Evolutionary conservation across 2,797 vertebrate genomes (phyloP).

Genomic region (Hydrophis major): DNA sequence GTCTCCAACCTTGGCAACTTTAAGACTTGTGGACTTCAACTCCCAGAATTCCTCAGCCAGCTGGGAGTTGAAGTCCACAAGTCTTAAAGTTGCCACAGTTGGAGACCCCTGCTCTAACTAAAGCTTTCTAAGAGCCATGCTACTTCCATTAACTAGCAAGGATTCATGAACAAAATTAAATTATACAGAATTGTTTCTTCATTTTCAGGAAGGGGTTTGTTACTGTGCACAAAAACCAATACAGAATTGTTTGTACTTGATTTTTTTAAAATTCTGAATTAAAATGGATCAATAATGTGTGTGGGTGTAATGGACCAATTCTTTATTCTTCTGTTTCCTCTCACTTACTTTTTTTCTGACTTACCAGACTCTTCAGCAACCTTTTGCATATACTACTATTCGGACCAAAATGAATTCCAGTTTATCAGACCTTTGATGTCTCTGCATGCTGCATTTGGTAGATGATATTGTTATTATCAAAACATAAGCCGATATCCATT

Average conservation of each 20-base stretch:
- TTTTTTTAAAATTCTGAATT: conserved; percentile 63
- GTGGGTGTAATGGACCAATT: not conserved
- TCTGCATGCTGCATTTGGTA: not conserved
- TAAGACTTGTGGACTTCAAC: too few relatives aligned
- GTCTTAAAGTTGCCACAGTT: too few relatives aligned
- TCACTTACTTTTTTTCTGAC: not conserved
- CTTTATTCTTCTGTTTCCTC: not conserved
- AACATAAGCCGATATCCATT: not conserved
- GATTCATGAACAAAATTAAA: not conserved
- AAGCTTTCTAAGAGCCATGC: not conserved
- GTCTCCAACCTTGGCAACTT: too few relatives aligned
- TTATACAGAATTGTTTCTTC: not conserved
- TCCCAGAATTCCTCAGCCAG: too few relatives aligned
- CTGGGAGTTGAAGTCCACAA: too few relatives aligned
- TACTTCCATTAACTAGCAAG: not conserved
- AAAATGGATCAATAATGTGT: conserved; percentile 53
- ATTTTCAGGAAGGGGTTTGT: conserved; percentile 25
- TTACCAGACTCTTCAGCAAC: not conserved
- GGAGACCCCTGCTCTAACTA: not conserved
- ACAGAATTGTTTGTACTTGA: conserved; percentile 43
- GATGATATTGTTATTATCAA: not conserved
- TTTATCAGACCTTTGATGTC: not conserved
- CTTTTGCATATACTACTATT: not conserved
- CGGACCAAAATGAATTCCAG: fast-evolving
- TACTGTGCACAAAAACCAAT: conserved; percentile 29